Evolutionary conservation across 2,797 vertebrate genomes (phyloP), one percentile per base, ranked within the genome.

Genomic region (Takifugu ocellatus): DNA sequence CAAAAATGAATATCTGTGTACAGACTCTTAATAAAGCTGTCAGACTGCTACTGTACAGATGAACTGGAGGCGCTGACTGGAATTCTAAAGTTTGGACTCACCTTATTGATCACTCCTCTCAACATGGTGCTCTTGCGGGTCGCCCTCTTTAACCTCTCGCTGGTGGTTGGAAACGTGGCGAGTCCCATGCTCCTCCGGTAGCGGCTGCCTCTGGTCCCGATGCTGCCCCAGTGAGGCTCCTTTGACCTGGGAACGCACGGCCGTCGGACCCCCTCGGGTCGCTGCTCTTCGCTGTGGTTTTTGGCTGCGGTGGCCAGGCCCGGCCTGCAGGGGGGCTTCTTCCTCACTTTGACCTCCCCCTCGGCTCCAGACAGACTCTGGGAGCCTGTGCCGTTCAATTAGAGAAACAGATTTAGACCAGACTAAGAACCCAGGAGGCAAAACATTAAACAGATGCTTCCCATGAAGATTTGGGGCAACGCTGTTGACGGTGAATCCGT

Each of bases 311-410:
- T 68, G 54, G 64, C 58, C 25, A 83, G 66, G 14, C 73, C 2
- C 31, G 83, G 72, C 74, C 92, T 93, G 62, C 85, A 91, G 0
- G 93, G 86, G 0, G 93, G 78, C 52, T 92, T 93, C 77, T 86
- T 92, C 69, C 92, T 94, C 66, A 99, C 90, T 90, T 99, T 99
- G 78, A 98, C 96, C 58, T 95, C 94, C 0, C 93, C 92, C 52
- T 96, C 96, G 14, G 77, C 58, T 56, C 84, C 78, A 54, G 85
- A 84, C 43, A 85, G 73, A 74, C 80, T 74, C 43, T 87, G 88
- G 47, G 85, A 89, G 45, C 91, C 92, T 93, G 79, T 36, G 51
- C 15, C 14, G 79, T 80, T 73, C 58, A 84, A 75, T 82, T 72
- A 75, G 21, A 81, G 56, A 75, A 81, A 74, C 56, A 72, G 63